Percentiles rank a stretch among this genome's conserved stretches.
Conservation (phyloP, 2,113 vertebrate species). For the Brachirus orientalis region DNA sequence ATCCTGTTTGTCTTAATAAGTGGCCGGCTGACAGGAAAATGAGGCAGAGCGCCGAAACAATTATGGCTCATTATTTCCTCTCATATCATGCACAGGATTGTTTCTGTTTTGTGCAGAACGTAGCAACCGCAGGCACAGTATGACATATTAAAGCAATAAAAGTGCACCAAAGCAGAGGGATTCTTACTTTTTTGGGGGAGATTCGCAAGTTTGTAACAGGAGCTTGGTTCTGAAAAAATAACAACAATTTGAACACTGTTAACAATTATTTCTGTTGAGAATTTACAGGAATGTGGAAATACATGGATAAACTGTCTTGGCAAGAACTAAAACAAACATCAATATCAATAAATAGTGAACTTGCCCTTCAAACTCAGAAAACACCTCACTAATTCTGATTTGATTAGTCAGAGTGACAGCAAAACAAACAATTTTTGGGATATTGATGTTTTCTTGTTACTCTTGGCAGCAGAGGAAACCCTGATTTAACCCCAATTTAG, state of each 20-base stretch:
- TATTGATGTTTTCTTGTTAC: neutral
- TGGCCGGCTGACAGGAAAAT: conserved; percentile 62
- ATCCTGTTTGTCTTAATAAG: conserved; percentile 68
- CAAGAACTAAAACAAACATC: neutral
- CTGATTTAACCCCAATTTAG: no score
- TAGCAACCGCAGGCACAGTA: conserved; percentile 13
- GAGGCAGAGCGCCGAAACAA: conserved; percentile 43
- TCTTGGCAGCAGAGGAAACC: neutral
- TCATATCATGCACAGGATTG: conserved; percentile 15
- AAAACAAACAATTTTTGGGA: neutral
- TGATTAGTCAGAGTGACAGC: no score
- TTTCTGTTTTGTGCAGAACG: conserved; percentile 25
- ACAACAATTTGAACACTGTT: conserved; percentile 26
- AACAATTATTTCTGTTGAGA: neutral
- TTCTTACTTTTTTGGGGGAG: conserved; percentile 95
- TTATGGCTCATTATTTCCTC: conserved; percentile 49
- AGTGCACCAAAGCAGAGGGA: neutral
- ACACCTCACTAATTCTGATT: neutral
- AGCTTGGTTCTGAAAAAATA: conserved; percentile 85
- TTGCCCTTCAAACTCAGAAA: no score
- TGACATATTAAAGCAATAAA: conserved; percentile 31
- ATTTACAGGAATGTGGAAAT: no score
- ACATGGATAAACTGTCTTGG: no score
- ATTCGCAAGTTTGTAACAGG: conserved; percentile 95
- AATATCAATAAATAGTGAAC: neutral